A percentile compares a stretch with the other conserved stretches of the same genome.
Evolutionary conservation across 1,140 invertebrate species (phyloP).

Genomic region (Drosophila busckii): DNA sequence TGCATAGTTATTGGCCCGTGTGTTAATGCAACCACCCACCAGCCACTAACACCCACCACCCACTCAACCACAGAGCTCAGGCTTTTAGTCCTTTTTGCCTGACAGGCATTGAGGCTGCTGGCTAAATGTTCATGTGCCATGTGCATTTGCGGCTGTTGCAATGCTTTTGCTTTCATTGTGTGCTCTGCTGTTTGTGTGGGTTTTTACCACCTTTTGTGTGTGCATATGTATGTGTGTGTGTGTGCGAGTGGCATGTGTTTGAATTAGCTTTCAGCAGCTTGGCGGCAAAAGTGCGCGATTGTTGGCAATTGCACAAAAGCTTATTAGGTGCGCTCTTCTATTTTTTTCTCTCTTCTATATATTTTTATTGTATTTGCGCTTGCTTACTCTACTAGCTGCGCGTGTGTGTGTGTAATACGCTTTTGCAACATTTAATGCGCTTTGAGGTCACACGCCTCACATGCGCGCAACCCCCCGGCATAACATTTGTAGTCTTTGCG

Average conservation of each 20-base stretch:
- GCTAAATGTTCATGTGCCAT: constrained; percentile 64
- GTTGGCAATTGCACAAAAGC: constrained; percentile 72
- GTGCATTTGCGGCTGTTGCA: constrained; percentile 65
- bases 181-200: constrained; percentile 13
- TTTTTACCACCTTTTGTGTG: constrained; percentile 2
- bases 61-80: no score
- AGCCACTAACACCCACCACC: neutral
- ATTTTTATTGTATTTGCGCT: constrained; percentile 3
- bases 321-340: constrained; percentile 55
- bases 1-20: constrained; percentile 76
- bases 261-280: constrained; percentile 68
- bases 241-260: constrained; percentile 60
- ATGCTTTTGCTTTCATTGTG: constrained; percentile 43
- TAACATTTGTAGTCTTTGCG: no score
- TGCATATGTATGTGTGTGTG: neutral
- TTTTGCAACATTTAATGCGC: constrained; percentile 58
- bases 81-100: no score
- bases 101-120: no score
- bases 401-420: constrained; percentile 39
- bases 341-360: neutral
- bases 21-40: constrained; percentile 58
- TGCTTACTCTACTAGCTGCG: neutral
- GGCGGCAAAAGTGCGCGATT: constrained; percentile 44
- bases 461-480: constrained; percentile 32
- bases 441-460: constrained; percentile 59